phyloP scores from a whole-genome alignment of 2,888 invertebrate species.

The Onchidella celtica region DNA sequence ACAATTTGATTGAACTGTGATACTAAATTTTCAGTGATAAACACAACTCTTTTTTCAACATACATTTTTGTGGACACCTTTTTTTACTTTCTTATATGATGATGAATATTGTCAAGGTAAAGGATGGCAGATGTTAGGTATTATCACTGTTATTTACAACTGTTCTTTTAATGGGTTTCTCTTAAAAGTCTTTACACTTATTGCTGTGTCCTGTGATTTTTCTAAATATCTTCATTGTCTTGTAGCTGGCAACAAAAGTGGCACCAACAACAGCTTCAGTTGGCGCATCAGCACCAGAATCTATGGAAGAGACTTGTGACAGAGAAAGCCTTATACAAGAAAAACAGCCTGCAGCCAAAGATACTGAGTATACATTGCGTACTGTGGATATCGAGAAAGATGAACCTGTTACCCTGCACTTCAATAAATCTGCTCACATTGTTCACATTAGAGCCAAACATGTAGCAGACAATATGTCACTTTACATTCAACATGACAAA shows the following conservation, averaged over 20 bases:
- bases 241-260: conserved; percentile 54
- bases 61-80: background rate
- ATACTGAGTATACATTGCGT: conserved; percentile 26
- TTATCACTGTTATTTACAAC: no score
- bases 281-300: background rate
- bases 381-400: conserved; percentile 49
- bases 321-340: background rate
- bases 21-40: no score
- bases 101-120: no score
- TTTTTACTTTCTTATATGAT: background rate
- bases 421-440: conserved; percentile 47
- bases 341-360: background rate
- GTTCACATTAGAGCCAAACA: conserved; percentile 49
- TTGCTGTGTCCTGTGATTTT: no score
- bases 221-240: background rate
- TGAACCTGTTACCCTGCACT: conserved; percentile 52
- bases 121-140: no score
- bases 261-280: conserved; percentile 39
- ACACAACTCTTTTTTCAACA: no score
- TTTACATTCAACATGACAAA: conserved; percentile 44
- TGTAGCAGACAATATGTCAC: conserved; percentile 43
- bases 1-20: no score
- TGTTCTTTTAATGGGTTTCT: no score
- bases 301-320: background rate
- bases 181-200: no score